Conservation (phyloP, 1,140 invertebrate genomes). For the Drosophila sulfurigaster region DNA sequence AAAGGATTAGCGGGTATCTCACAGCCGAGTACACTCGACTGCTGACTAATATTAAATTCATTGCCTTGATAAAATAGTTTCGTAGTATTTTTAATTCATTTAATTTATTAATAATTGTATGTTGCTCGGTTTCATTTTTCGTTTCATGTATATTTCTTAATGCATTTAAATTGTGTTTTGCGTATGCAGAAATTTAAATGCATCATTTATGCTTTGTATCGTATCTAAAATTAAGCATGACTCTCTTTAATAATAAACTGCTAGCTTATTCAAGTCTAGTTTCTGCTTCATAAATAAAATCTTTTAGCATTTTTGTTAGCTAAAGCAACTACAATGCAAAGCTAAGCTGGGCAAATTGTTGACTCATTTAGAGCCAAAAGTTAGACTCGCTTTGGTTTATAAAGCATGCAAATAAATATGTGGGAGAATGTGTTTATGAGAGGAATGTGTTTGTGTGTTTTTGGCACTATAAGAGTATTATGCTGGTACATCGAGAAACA, state of each 20-base stretch:
- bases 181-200: no score
- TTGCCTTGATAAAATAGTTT: no score
- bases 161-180: no score
- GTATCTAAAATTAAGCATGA: neutral
- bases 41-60: no score
- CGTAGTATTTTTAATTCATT: neutral
- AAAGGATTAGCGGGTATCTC: no score
- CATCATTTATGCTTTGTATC: neutral
- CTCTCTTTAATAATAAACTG: neutral
- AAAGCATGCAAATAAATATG: neutral
- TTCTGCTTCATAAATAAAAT: constrained; percentile 1
- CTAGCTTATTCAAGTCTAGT: neutral
- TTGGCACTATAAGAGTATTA: constrained; percentile 21
- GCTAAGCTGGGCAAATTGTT: constrained; percentile 22
- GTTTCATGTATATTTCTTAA: no score
- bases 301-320: neutral
- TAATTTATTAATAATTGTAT: neutral
- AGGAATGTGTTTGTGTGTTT: neutral
- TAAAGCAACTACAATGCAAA: neutral
- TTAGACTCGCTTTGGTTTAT: constrained; percentile 10
- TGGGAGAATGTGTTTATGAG: neutral
- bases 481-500: constrained; percentile 39
- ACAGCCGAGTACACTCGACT: no score
- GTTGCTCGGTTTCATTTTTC: no score
- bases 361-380: constrained; percentile 6